phyloP scores from a whole-genome alignment of 1,140 invertebrate genomes.

The Bombus difficillimus region DNA sequence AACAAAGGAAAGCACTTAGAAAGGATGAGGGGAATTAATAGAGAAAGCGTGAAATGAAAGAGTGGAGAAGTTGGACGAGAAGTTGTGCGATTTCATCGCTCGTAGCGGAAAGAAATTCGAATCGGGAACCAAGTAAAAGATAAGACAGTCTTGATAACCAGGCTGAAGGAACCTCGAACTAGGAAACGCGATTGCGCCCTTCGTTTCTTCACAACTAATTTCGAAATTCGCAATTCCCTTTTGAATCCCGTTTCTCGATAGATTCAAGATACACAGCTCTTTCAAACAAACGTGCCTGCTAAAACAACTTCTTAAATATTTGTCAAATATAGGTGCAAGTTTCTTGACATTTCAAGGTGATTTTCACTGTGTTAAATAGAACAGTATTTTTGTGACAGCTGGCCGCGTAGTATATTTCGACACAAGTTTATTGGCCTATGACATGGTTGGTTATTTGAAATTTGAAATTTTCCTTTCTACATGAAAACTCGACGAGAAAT shows the following conservation, averaged over 20 bases:
- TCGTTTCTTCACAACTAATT: not conserved
- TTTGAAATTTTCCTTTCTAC: too few relatives aligned
- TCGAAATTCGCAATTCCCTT: not conserved
- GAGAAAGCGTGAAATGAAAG: conserved; percentile 35
- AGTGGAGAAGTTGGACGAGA: not conserved
- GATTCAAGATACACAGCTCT: not conserved
- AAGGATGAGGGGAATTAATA: conserved; percentile 30
- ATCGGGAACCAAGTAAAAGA: not conserved
- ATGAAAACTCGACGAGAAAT: too few relatives aligned
- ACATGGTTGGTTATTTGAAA: too few relatives aligned
- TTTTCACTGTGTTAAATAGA: not conserved
- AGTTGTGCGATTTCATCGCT: conserved; percentile 30
- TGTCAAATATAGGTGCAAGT: not conserved
- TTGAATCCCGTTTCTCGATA: not conserved
- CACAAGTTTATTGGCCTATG: not conserved
- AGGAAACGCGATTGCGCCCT: not conserved
- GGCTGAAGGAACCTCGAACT: too few relatives aligned
- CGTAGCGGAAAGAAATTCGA: not conserved
- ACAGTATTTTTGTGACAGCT: not conserved
- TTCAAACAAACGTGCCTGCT: too few relatives aligned
- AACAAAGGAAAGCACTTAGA: conserved; percentile 32
- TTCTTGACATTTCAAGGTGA: not conserved
- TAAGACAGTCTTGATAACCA: not conserved
- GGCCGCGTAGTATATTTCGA: not conserved
- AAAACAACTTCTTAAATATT: not conserved